A percentile compares a stretch with the other conserved stretches of the same genome.
Evolutionary conservation across 2,113 vertebrate genomes (phyloP).

Genomic region (Corythornis cristatus): DNA sequence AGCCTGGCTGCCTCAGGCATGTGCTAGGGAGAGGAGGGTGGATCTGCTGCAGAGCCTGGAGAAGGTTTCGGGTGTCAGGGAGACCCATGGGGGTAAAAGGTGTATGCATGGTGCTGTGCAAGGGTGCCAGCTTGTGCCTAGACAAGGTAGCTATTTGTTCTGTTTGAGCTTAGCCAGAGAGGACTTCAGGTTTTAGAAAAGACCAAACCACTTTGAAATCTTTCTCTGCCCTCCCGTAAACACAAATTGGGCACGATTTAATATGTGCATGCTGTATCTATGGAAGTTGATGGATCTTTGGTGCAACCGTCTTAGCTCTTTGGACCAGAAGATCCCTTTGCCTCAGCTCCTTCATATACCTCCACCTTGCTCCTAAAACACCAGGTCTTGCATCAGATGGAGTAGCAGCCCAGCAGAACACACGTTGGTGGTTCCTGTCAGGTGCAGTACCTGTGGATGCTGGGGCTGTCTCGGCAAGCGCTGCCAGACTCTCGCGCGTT

Average conservation of each 20-base stretch:
- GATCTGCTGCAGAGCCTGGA: background rate
- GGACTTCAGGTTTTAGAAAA: background rate
- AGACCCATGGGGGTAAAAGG: background rate
- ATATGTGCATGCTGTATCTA: rapidly evolving
- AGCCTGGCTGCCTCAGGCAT: background rate
- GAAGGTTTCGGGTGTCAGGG: rapidly evolving
- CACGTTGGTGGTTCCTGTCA: background rate
- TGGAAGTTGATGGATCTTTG: background rate
- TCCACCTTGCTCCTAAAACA: background rate
- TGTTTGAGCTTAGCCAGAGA: background rate
- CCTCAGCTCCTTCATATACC: background rate
- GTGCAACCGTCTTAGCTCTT: background rate
- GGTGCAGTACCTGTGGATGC: rapidly evolving
- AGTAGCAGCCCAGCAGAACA: background rate
- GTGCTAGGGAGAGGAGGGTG: background rate
- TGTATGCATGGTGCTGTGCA: rapidly evolving
- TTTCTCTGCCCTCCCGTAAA: background rate
- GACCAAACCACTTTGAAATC: background rate
- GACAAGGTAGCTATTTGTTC: background rate
- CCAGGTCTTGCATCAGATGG: background rate
- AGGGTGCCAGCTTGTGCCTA: background rate
- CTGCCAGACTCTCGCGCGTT: rapidly evolving
- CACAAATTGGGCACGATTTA: background rate
- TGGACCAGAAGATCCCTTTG: background rate
- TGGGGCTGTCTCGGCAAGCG: background rate